These are phyloP conservation scores for Sebastes itinus DNA, from an alignment of 2,797 vertebrate species.

Conservation along the genomic window DNA sequence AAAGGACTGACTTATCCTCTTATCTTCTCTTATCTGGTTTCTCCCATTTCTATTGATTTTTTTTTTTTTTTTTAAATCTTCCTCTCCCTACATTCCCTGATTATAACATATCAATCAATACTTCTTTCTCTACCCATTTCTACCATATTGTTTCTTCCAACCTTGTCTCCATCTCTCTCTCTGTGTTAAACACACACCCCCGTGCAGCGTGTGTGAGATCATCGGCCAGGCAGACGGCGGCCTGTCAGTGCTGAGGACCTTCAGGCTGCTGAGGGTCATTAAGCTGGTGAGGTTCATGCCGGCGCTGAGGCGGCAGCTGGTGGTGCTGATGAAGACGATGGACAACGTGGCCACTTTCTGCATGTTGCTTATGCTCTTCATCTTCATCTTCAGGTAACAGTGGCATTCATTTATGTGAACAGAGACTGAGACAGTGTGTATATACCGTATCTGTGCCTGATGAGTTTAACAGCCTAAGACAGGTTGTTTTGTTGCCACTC, in stretches of 20 bases:
- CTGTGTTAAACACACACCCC: not conserved
- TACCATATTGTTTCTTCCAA: not conserved
- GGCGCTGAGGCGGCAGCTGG: slow-evolving; percentile 92
- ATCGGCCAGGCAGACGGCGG: slow-evolving; percentile 94
- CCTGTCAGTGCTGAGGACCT: slow-evolving; percentile 93
- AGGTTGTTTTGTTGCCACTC: not conserved
- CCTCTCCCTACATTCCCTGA: not conserved
- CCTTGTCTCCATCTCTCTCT: not conserved
- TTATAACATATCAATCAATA: not conserved
- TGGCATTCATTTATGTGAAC: not conserved
- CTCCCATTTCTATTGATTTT: not conserved
- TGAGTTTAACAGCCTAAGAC: not conserved
- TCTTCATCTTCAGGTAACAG: slow-evolving; percentile 95
- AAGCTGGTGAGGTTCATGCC: slow-evolving; percentile 99
- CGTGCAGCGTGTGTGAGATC: slow-evolving; percentile 91
- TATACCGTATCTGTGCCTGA: not conserved
- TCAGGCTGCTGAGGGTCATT: slow-evolving; percentile 92
- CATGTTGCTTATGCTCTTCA: slow-evolving; percentile 98
- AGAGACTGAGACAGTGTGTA: not conserved
- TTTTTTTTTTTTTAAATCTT: not conserved
- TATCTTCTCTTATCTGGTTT: not conserved
- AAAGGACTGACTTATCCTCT: not conserved
- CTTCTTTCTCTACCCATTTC: not conserved
- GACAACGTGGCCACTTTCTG: slow-evolving; percentile 99
- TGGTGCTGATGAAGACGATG: slow-evolving; percentile 99